phyloP scores from a whole-genome alignment of 1,140 invertebrate genomes.

The Paraescarpia echinospica region DNA sequence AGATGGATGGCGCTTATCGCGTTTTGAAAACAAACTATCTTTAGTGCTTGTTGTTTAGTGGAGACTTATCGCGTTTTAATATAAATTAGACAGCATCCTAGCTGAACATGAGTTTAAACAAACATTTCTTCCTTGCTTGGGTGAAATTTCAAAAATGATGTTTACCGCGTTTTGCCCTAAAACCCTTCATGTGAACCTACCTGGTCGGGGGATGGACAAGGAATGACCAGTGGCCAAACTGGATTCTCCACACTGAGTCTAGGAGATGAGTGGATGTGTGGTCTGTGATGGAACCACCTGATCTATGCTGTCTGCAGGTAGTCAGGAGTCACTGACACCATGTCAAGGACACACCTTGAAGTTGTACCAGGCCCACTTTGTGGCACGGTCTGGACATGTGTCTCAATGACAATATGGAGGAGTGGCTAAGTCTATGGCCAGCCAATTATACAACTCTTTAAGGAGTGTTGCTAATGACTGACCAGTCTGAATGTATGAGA shows the following conservation, averaged over 20 bases:
- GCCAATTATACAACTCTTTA: background rate
- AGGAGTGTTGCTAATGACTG: background rate
- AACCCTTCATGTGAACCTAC: background rate
- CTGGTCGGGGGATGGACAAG: background rate
- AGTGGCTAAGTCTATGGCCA: background rate
- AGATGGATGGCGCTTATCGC: too few relatives aligned
- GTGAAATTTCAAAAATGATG: too few relatives aligned
- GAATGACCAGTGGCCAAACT: background rate
- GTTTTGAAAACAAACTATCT: too few relatives aligned
- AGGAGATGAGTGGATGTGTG: too few relatives aligned
- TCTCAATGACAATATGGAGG: background rate
- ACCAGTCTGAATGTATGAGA: background rate
- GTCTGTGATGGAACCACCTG: background rate
- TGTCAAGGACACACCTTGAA: background rate
- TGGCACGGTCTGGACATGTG: background rate
- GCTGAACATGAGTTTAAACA: too few relatives aligned
- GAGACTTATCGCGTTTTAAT: too few relatives aligned
- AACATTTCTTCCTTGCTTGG: too few relatives aligned
- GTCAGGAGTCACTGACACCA: background rate
- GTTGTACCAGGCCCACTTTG: background rate
- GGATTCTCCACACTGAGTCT: background rate
- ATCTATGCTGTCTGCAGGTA: background rate
- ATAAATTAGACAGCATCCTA: too few relatives aligned
- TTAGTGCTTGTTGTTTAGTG: too few relatives aligned
- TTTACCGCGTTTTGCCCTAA: too few relatives aligned